Evolutionary conservation across 1,140 invertebrate species (phyloP), one percentile per base, ranked within the genome.

Genomic region (Lamellibrachia luymesi): DNA sequence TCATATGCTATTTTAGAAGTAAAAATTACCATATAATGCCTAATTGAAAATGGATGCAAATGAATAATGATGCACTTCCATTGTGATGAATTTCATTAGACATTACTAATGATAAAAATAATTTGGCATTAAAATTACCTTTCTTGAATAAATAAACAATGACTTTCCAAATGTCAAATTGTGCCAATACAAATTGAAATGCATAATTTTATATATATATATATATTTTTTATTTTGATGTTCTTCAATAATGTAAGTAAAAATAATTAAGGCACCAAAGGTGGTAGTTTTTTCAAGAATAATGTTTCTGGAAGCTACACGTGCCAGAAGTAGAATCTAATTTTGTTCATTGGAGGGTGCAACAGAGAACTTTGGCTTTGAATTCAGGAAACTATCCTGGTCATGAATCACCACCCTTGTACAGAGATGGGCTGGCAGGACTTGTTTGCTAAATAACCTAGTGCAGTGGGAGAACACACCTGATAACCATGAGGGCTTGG

Each of bases 401-500:
- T 22, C 7, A 80, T 80, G 64, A 17, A 2, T 4, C 64, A 80
- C 13, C 2, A 17, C 5, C 64, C 17, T 80, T 56, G 17, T 8
- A 56, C 6, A 17, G 52, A 56, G 17, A 17, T 56, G 52, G 52
- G 17, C 52, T 8, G 52, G 52, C 6, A 56, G 17, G 52, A 17
- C 52, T 56, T 17, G 52, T 17, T 6, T 17, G 17, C 64, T 22
- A 80, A 80, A 6, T 80, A 80, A 80, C 13, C 64, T 80, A 80
- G 25, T 80, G 13, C 17, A 6, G 64, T 10, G 64, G 2, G 64
- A 80, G 64, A 80, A 91, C 91, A 13, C 91, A 91, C 91, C 91
- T 49, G 13, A 91, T 91, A 50, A 50, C 52, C 38, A 38, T 50
- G 38, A 96, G 93, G 91, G 95, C 95, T 93, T 95, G 94, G n/a